phyloP scores from a whole-genome alignment of 2,797 vertebrate species.

The Schizopygopsis pylzovi region DNA sequence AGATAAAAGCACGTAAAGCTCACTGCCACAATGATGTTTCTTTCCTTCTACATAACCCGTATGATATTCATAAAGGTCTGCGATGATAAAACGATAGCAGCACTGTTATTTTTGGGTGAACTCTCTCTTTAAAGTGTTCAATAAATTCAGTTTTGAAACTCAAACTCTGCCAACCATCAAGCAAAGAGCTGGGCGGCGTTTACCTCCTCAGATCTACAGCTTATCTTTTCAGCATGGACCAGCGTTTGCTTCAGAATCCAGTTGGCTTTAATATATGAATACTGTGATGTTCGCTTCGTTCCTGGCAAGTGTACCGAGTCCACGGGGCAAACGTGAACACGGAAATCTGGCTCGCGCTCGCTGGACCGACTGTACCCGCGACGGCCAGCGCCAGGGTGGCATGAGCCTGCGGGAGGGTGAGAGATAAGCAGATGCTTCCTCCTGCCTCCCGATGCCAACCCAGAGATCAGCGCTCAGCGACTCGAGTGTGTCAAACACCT shows the following conservation, averaged over 20 bases:
- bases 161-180: not conserved
- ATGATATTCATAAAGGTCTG: not conserved
- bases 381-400: not conserved
- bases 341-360: conserved; percentile 16
- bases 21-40: not conserved
- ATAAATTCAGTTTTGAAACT: not conserved
- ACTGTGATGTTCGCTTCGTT: conserved; percentile 11
- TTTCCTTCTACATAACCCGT: not conserved
- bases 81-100: not conserved
- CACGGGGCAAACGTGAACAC: not conserved
- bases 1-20: not conserved
- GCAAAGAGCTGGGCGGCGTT: not conserved
- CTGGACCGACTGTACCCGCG: conserved; percentile 19
- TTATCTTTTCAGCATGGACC: not conserved
- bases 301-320: conserved; percentile 8
- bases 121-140: not conserved
- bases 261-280: conserved; percentile 6
- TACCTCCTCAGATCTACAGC: not conserved
- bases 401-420: conserved; percentile 3
- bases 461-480: not conserved
- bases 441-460: conserved; percentile 16
- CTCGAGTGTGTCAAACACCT: conserved; percentile 27
- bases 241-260: conserved; percentile 13
- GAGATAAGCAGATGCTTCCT: conserved; percentile 46
- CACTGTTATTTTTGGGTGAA: not conserved